Percentiles rank a stretch among this genome's conserved stretches.
Conservation (phyloP, 2,888 invertebrate species). For the Uropetala carovei region DNA sequence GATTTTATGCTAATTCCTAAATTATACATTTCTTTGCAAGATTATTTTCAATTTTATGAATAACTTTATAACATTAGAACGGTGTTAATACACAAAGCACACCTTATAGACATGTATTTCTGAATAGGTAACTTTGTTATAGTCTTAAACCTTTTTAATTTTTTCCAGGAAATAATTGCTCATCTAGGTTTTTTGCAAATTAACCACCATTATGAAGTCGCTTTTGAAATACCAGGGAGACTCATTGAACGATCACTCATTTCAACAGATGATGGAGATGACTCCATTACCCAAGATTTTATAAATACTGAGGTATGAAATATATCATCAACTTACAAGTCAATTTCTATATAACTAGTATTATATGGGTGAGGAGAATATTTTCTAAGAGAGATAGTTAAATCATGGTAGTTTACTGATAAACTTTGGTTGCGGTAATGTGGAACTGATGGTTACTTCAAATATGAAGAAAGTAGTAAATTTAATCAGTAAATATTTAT, state of each 20-base stretch:
- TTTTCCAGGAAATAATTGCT: slow-evolving; percentile 69
- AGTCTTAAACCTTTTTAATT: neutral
- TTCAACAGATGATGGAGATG: slow-evolving; percentile 4
- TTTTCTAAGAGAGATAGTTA: no score
- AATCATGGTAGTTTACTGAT: no score
- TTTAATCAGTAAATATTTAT: neutral
- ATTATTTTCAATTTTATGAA: neutral
- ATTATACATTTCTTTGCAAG: neutral
- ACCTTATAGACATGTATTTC: neutral
- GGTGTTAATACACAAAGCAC: no score
- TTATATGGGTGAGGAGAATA: neutral
- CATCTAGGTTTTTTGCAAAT: slow-evolving; percentile 74
- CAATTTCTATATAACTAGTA: neutral
- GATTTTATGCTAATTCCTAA: neutral
- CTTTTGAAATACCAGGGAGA: slow-evolving; percentile 21
- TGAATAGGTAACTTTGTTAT: neutral
- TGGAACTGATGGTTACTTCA: no score
- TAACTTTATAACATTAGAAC: no score
- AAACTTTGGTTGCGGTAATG: no score
- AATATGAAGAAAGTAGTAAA: no score
- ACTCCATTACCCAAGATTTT: neutral
- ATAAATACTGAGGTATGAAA: neutral
- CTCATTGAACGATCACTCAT: neutral
- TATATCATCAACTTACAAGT: neutral
- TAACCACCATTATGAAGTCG: slow-evolving; percentile 72